These are phyloP conservation scores for Carlito syrichta DNA, from an alignment of 2,113 vertebrate species.

Conservation along the genomic window DNA sequence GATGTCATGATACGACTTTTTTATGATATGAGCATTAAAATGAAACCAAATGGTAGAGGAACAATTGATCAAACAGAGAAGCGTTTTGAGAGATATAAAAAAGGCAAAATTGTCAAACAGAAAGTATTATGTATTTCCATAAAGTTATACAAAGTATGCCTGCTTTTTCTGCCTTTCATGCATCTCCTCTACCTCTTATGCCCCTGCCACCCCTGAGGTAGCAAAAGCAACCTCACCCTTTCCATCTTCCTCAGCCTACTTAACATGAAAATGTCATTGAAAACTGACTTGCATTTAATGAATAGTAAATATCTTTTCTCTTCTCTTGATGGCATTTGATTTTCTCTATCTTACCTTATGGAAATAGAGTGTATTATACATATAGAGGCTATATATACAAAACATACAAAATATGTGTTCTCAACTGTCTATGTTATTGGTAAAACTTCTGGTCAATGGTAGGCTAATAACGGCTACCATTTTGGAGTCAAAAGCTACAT, in stretches of 20 bases:
- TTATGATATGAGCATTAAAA: background rate
- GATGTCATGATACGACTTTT: background rate
- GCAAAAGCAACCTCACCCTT: background rate
- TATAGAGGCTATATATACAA: too few relatives aligned
- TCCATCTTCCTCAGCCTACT: background rate
- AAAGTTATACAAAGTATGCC: background rate
- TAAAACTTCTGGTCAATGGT: background rate
- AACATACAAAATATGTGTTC: background rate
- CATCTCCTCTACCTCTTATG: background rate
- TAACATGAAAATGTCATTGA: background rate
- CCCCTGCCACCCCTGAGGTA: background rate
- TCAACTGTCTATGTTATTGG: background rate
- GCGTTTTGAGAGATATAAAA: background rate
- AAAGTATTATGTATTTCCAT: background rate
- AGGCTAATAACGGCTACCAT: too few relatives aligned
- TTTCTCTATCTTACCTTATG: background rate
- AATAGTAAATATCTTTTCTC: background rate
- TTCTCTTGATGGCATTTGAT: background rate
- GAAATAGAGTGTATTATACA: background rate
- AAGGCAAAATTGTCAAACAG: background rate
- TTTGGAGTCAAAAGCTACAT: too few relatives aligned
- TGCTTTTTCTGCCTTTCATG: background rate
- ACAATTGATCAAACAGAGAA: background rate
- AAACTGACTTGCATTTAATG: background rate
- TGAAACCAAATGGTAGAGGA: background rate